phyloP scores from a whole-genome alignment of 2,113 vertebrate genomes.

The Sapajus apella region DNA sequence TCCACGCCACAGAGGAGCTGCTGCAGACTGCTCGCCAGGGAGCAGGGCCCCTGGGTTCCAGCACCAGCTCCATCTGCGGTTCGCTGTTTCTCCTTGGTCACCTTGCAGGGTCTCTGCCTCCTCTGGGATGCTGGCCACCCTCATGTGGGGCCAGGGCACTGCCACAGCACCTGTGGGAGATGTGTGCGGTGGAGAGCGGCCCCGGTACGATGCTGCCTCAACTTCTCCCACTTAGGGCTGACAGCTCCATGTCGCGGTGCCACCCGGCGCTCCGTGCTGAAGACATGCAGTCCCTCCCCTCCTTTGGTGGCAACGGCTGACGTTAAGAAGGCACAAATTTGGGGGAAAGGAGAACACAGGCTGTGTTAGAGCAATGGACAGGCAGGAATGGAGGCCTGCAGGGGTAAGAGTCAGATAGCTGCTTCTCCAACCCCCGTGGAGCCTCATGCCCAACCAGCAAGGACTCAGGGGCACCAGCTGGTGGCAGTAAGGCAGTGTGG shows the following conservation, averaged over 20 bases:
- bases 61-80: no score
- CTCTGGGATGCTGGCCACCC: not conserved
- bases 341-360: not conserved
- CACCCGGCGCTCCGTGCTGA: not conserved
- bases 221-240: no score
- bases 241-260: not conserved
- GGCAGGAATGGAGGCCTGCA: not conserved
- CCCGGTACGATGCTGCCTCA: not conserved
- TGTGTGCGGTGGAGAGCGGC: not conserved
- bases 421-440: not conserved
- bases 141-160: not conserved
- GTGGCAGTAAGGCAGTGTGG: accelerated
- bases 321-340: not conserved
- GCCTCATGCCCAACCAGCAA: not conserved
- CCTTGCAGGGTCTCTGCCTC: not conserved
- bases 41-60: not conserved
- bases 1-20: not conserved
- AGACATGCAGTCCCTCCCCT: not conserved
- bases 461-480: accelerated
- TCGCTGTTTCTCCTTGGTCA: not conserved
- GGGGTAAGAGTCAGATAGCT: no score
- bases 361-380: not conserved
- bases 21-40: not conserved
- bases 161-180: not conserved
- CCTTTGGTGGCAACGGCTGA: not conserved